Evolutionary conservation across 2,888 invertebrate species (phyloP), one percentile per base, ranked within the genome.

Genomic region (Leptura quadrifasciata): DNA sequence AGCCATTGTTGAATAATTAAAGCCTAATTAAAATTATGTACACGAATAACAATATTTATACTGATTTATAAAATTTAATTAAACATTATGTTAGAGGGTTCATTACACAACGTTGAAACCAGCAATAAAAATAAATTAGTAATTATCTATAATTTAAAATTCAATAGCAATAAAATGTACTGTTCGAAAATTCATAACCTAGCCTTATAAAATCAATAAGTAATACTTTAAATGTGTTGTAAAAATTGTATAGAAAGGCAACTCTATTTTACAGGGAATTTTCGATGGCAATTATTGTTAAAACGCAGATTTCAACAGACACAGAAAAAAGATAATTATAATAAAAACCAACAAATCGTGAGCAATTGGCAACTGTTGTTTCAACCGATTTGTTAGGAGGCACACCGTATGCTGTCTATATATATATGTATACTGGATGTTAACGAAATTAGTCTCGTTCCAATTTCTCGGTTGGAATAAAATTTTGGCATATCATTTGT

Each of bases 11-110:
- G 67, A 67, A 72, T 75, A 75, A 75, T 71, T 64, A 58, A 75
- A 75, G 72, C 31, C 47, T 67, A 72, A 75, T 75, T 65, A 75
- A 75, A 75, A 75, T 75, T 75, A 76, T 68, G 72, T 68, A 68
- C 68, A 55, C 31, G 31, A 52, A 72, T 71, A 60, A 68, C 68
- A 72, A 72, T 76, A 76, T 54, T 61, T 67, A 61, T 61, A 72
- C 57, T 58, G 60, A 76, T 75, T 64, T 76, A 65, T 61, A 64
- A 64, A 72, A 55, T 72, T 72, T 60, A 63, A 60, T 57, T 72
- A 8, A 72, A 72, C 47, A 64, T 61, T 71, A 63, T 63, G 21
- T 61, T 10, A 35, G 18, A 39, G 35, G 63, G 63, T 63, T 63
- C 63, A 63, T 39, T 31, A 20, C 54, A 55, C 55, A 35, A 72